These are phyloP conservation scores for Pungitius pungitius DNA, from an alignment of 2,113 vertebrate species.

Conservation along the genomic window DNA sequence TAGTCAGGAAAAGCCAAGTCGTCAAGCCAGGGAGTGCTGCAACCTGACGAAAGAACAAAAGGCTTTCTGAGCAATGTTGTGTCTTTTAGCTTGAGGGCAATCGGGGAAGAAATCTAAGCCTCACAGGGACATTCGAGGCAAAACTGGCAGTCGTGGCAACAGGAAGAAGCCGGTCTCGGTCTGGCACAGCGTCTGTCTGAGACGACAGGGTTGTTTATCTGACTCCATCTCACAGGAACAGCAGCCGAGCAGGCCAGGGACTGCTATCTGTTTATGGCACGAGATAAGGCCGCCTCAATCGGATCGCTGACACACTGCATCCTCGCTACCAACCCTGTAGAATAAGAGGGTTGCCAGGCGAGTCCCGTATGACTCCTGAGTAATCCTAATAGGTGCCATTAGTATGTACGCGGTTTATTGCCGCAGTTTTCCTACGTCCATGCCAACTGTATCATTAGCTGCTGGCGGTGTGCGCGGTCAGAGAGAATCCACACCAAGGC, in stretches of 20 bases:
- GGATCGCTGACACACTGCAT: constrained; percentile 80
- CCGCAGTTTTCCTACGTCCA: constrained; percentile 68
- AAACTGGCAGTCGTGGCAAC: constrained; percentile 41
- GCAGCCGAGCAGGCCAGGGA: constrained; percentile 79
- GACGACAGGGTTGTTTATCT: constrained; percentile 80
- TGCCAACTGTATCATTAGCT: constrained; percentile 72
- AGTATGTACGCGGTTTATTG: constrained; percentile 80
- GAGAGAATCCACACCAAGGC: constrained; percentile 62
- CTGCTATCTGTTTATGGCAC: constrained; percentile 85
- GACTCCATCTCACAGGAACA: constrained; percentile 69
- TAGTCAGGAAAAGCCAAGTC: constrained; percentile 57
- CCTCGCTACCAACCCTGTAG: constrained; percentile 56
- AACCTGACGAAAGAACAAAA: constrained; percentile 45
- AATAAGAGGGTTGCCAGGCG: constrained; percentile 87
- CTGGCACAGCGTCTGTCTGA: constrained; percentile 56
- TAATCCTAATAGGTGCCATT: constrained; percentile 87
- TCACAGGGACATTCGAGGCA: constrained; percentile 52
- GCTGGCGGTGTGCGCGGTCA: constrained; percentile 54
- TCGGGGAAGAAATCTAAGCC: constrained; percentile 61
- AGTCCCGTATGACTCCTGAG: constrained; percentile 86
- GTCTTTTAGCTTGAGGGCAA: constrained; percentile 69
- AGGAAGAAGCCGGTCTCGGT: constrained; percentile 37
- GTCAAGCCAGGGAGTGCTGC: constrained; percentile 46
- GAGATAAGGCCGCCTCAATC: constrained; percentile 85
- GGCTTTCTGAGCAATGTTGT: constrained; percentile 63